Base-by-base conservation (phyloP, 2,797 vertebrate genomes). In the Amblyopsis hoosieri region DNA sequence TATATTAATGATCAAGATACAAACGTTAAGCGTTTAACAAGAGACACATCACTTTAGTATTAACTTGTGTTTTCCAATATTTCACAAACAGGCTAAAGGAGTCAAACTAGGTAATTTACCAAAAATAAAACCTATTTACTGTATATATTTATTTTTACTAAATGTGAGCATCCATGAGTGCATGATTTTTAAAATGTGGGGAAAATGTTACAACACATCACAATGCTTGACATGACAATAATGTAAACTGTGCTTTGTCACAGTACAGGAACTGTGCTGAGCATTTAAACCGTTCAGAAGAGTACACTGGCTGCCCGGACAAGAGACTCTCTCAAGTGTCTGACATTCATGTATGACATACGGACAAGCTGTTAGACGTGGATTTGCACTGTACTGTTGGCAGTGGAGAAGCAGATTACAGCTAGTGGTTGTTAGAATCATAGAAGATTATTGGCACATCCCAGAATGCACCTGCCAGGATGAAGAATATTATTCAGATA, bases 1-100 rank as follows among this genome's bases (percentile, higher is more conserved):
- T 76, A 74, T 72, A 69, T 69, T 76, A 81, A 58, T 75, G 46
- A 74, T 74, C 29, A 62, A 45, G 2, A 60, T 66, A 71, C 66
- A 80, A 77, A 72, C 50, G 56, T 78, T 71, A 57, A 2, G 42
- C 46, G 53, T 62, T 54, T 49, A 37, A 53, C 54, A 12, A 54
- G 3, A 37, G 4, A 68, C 46, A 23, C 3, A 29, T 64, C 47
- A 69, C 57, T 42, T 62, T 12, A 69, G 52, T 12, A 54, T 12
- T 12, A 11, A 54, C 17, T 5, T 48, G 10, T 54, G 52, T 31
- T 37, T 37, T 37, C 33, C 33, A 37, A 1, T 37, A 9, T 7
- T 23, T 67, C 52, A 73, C 54, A 71, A 64, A 64, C 37, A 37
- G 33, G 53, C 37, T 1, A 69, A 65, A 63, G 15, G 9, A 54